Percentiles rank a stretch among this genome's conserved stretches.
Conservation (phyloP, 2,888 invertebrate genomes). For the Stenchaetothrips biformis region DNA sequence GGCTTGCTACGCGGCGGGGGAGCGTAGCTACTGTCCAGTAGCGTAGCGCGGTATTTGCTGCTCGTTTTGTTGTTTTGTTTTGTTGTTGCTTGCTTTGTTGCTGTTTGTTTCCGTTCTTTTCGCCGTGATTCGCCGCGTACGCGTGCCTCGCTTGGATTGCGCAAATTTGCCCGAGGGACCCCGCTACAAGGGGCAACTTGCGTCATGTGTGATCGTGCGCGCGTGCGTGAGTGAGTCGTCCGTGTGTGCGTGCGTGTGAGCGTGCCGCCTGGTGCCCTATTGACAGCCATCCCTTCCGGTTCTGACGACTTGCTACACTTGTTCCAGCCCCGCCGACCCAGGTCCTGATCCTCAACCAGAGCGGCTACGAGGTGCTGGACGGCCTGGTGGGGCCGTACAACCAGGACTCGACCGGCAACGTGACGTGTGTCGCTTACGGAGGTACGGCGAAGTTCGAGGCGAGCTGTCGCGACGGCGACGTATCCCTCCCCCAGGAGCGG, state of each 20-base stretch:
- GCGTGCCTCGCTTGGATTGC: neutral
- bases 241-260: neutral
- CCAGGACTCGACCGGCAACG: constrained; percentile 43
- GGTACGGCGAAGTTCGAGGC: constrained; percentile 39
- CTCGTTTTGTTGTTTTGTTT: neutral
- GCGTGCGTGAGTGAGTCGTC: neutral
- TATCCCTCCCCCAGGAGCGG: neutral
- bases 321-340: constrained; percentile 43
- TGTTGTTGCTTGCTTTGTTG: neutral
- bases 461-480: neutral
- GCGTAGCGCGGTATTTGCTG: too few relatives aligned
- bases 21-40: too few relatives aligned
- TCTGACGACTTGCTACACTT: neutral
- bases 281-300: neutral
- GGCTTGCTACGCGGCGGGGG: too few relatives aligned
- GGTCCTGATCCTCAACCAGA: constrained; percentile 42
- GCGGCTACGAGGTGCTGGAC: constrained; percentile 40
- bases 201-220: neutral
- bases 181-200: neutral
- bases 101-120: neutral
- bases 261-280: too few relatives aligned
- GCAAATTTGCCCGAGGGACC: neutral
- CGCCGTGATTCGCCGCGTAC: too few relatives aligned
- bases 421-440: constrained; percentile 45
- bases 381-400: constrained; percentile 44